A percentile compares a stretch with the other conserved stretches of the same genome.
Evolutionary conservation across 2,113 vertebrate genomes (phyloP).

Genomic region (Vimba vimba): DNA sequence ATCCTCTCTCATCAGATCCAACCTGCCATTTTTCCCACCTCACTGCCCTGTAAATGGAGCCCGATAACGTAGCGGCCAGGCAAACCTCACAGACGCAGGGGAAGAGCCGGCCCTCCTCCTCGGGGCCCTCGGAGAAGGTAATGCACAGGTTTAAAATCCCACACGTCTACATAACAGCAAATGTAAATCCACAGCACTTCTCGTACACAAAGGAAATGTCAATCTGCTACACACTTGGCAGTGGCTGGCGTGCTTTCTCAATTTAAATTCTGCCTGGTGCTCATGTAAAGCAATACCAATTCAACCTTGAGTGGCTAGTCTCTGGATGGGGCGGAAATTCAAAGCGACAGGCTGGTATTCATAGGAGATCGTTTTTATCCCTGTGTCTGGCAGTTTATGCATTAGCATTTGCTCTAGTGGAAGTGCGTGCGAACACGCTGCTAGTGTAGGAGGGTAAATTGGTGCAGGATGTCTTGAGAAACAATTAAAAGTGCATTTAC

Average conservation of each 20-base stretch:
- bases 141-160: not conserved
- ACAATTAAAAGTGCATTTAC: constrained; percentile 33
- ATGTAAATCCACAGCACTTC: not conserved
- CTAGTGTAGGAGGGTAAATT: constrained; percentile 30
- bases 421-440: constrained; percentile 11
- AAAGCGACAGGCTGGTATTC: constrained; percentile 34
- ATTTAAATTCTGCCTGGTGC: constrained; percentile 34
- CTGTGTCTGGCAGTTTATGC: constrained; percentile 10
- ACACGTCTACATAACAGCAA: constrained; percentile 9
- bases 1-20: constrained; percentile 39
- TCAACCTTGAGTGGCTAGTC: constrained; percentile 34
- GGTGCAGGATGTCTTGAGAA: constrained; percentile 10
- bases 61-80: not conserved
- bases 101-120: not conserved
- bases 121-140: not conserved
- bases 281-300: constrained; percentile 41
- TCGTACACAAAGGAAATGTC: constrained; percentile 39
- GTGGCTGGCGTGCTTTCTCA: constrained; percentile 10
- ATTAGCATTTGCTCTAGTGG: constrained; percentile 19
- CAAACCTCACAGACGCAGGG: not conserved
- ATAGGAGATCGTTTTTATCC: constrained; percentile 34
- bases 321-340: constrained; percentile 32
- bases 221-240: constrained; percentile 7
- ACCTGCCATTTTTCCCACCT: constrained; percentile 39
- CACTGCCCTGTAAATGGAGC: constrained; percentile 36